Conservation (phyloP, 1,140 invertebrate genomes). For the Drosophila mayri region DNA sequence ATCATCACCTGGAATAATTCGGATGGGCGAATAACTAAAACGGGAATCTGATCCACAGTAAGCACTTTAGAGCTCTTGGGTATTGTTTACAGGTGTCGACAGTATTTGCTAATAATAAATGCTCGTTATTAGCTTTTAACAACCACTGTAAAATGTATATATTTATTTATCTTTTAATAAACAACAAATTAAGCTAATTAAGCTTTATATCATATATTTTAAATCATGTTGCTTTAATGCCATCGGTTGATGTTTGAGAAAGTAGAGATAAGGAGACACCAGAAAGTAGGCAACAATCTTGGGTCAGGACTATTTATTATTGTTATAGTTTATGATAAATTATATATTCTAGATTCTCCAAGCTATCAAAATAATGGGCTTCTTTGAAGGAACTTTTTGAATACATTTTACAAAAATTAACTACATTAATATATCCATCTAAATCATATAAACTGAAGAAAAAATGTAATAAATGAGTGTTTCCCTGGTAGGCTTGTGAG, state of each 20-base stretch:
- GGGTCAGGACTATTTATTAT: not conserved
- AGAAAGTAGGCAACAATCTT: not conserved
- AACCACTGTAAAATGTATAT: too few relatives aligned
- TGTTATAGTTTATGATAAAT: too few relatives aligned
- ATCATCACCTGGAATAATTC: constrained; percentile 3
- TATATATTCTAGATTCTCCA: too few relatives aligned
- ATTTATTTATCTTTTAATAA: too few relatives aligned
- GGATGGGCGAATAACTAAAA: not conserved
- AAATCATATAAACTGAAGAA: not conserved
- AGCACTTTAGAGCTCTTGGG: not conserved
- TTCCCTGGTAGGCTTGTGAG: not conserved
- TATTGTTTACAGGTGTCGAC: not conserved
- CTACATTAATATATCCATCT: not conserved
- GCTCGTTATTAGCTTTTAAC: not conserved
- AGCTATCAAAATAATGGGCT: too few relatives aligned
- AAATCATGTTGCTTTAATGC: too few relatives aligned
- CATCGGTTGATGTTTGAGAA: not conserved
- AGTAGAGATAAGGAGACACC: not conserved
- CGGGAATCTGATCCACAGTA: not conserved
- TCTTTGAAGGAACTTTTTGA: not conserved
- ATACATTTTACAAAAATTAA: not conserved
- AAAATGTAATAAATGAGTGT: rapidly evolving
- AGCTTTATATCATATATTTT: too few relatives aligned
- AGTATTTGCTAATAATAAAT: not conserved
- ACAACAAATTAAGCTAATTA: too few relatives aligned